Conservation (phyloP, 2,888 invertebrate species). For the Drepanosiphum platanoidis region DNA sequence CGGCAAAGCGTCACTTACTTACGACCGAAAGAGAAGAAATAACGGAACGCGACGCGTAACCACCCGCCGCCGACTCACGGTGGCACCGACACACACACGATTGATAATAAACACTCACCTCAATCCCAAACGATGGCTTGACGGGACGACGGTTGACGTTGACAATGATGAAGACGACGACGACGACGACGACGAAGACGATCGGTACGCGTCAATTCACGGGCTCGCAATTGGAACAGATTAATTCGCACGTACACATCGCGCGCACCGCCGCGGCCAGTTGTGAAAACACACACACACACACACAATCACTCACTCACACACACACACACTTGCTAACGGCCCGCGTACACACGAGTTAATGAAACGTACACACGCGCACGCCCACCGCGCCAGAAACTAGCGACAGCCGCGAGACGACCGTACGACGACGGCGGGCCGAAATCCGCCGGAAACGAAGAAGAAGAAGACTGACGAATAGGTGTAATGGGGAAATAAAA, state of each 20-base stretch:
- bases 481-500: too few relatives aligned
- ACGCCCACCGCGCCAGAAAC: conserved; percentile 20
- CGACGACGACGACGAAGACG: too few relatives aligned
- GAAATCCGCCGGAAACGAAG: neutral
- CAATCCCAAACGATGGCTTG: neutral
- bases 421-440: neutral
- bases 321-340: neutral
- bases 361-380: conserved; percentile 29
- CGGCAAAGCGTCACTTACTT: too few relatives aligned
- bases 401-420: neutral
- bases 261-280: conserved; percentile 22
- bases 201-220: neutral
- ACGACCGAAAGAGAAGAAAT: too few relatives aligned
- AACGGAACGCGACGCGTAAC: too few relatives aligned
- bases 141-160: neutral
- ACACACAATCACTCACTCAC: neutral
- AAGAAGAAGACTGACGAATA: neutral
- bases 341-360: neutral
- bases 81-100: too few relatives aligned
- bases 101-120: conserved; percentile 14
- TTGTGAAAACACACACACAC: conserved; percentile 17
- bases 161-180: neutral
- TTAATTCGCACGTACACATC: conserved; percentile 44
- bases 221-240: conserved; percentile 26
- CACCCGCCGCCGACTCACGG: too few relatives aligned